These are phyloP conservation scores for Manis crassicaudata DNA, from an alignment of 2,797 vertebrate species.

Conservation along the genomic window DNA sequence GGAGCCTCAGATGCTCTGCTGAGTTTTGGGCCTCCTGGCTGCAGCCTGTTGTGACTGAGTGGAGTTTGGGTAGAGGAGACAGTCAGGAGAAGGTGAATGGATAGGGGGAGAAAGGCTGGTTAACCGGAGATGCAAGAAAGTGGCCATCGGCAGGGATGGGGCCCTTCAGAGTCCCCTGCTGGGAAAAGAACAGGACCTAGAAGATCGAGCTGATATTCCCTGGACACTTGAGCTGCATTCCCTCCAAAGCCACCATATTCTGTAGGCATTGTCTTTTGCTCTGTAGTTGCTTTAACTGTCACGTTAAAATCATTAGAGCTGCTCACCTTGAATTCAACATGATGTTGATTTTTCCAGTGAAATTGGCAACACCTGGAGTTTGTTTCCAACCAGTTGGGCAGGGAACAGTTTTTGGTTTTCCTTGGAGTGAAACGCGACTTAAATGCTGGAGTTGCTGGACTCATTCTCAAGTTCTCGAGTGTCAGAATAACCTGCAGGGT, in stretches of 20 bases:
- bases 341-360: conserved; percentile 7
- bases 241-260: neutral
- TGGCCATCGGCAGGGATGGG: neutral
- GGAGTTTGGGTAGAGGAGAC: neutral
- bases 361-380: conserved; percentile 43
- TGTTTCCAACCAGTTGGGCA: conserved; percentile 37
- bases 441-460: neutral
- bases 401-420: conserved; percentile 39
- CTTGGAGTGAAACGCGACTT: neutral
- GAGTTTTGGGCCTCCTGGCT: neutral
- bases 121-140: neutral
- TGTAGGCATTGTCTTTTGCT: conserved; percentile 6
- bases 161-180: neutral
- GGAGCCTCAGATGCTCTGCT: neutral
- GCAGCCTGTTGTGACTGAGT: neutral
- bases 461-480: neutral
- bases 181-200: neutral
- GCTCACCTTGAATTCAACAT: conserved; percentile 43
- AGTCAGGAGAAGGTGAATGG: neutral
- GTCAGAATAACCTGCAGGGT: neutral
- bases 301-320: conserved; percentile 10
- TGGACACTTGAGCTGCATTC: neutral
- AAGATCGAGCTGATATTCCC: neutral
- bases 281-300: neutral
- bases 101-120: neutral